Base-by-base conservation (phyloP, 2,797 vertebrate species). In the Molossus molossus region DNA sequence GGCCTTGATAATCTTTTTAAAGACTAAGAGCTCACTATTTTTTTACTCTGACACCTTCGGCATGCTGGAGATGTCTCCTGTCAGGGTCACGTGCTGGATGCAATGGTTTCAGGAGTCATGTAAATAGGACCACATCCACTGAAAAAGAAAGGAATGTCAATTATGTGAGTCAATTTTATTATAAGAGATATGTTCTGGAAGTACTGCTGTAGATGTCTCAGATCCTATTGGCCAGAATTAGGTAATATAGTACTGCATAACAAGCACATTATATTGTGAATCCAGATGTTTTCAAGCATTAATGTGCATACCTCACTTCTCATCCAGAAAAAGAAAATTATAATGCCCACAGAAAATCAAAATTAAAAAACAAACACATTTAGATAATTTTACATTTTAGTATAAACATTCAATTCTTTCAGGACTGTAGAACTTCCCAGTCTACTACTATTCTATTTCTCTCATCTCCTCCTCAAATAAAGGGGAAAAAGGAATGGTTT, bases 271-370 rank as follows among this genome's bases (percentile, higher is more conserved):
- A 33, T 75, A 82, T 79, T 83, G 50, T 58, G 64, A 87, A 69
- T 86, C n/a, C 20, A 8, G 50, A 55, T 62, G 50, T 73, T 90
- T 83, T 60, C 10, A 64, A 85, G 57, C 57, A 88, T 65, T 70
- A 29, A 27, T 40, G 57, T 27, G 3, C 20, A 92, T 4, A n/a
- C 23, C 62, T 89, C 37, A 65, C 76, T 94, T 94, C 27, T 77
- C 81, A 93, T 25, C 45, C 81, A 81, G 65, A 94, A 88, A 91
- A 94, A 85, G 29, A 92, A 90, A 94, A 70, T 80, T 48, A 73
- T 37, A 9, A 82, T 88, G 60, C 53, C 40, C 45, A 60, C 6
- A 80, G 57, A 82, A 91, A 90, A 23, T 80, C 62, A 94, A 75
- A 2, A 33, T 93, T 69, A 57, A 91, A 87, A 55, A n/a, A 75